Evolutionary conservation across 2,113 vertebrate species (phyloP).

Genomic region (Machaerirhynchus nigripectus): DNA sequence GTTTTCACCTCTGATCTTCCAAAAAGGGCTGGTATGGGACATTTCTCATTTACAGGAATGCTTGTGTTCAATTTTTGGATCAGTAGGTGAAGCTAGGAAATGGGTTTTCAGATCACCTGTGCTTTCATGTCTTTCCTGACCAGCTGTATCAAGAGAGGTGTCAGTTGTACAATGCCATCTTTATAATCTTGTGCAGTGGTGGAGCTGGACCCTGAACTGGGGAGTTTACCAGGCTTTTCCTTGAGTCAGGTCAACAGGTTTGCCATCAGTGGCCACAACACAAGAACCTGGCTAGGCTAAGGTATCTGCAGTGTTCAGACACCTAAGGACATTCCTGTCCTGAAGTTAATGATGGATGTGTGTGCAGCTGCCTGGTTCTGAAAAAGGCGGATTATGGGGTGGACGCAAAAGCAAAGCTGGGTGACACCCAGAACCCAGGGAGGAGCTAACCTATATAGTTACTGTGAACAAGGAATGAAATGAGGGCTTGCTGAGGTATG

Average conservation of each 20-base stretch:
- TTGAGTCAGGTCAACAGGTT: not conserved
- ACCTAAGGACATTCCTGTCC: not conserved
- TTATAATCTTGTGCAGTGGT: fast-evolving
- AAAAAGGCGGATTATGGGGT: not conserved
- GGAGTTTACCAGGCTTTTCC: not conserved
- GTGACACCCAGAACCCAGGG: not conserved
- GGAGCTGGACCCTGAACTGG: not conserved
- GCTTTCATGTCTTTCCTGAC: not conserved
- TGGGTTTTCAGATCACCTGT: not conserved
- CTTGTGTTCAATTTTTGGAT: not conserved
- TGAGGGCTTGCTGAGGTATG: not conserved
- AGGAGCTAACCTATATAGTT: not conserved
- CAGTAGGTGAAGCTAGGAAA: not conserved
- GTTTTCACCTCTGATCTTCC: not conserved
- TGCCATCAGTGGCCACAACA: not conserved
- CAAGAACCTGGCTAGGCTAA: not conserved
- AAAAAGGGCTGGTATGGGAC: not conserved
- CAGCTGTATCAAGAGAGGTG: not conserved
- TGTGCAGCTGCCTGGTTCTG: not conserved
- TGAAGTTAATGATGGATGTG: not conserved
- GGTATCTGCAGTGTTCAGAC: not conserved
- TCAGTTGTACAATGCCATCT: not conserved
- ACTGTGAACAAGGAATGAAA: not conserved
- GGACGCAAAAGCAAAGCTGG: not conserved
- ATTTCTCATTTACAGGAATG: not conserved